A percentile compares a stretch with the other conserved stretches of the same genome.
Evolutionary conservation across 2,113 vertebrate genomes (phyloP).

Genomic region (Calyptomena viridis): DNA sequence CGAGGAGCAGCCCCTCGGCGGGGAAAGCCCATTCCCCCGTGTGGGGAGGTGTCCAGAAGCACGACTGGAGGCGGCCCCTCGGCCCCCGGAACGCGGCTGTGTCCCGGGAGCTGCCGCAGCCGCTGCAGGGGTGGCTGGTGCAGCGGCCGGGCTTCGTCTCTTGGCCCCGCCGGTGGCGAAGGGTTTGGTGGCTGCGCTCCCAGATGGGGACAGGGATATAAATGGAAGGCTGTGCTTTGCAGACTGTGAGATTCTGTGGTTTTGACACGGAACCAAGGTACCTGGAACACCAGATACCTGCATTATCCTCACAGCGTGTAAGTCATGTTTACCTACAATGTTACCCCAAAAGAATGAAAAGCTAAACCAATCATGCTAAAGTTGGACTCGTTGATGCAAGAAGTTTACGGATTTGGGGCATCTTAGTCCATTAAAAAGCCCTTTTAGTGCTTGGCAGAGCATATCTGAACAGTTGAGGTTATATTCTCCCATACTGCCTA

Average conservation of each 20-base stretch:
- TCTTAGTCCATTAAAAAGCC: not conserved
- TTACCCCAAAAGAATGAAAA: not conserved
- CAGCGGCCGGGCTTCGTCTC: accelerated
- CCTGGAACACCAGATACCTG: not conserved
- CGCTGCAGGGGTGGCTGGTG: accelerated
- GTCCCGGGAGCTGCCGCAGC: not conserved
- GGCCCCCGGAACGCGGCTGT: accelerated
- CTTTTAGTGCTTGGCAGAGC: not conserved
- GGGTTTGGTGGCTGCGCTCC: not conserved
- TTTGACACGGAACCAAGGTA: not conserved
- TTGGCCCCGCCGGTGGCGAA: too few relatives aligned
- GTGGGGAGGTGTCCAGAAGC: not conserved
- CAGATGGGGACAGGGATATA: accelerated
- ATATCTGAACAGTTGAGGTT: not conserved
- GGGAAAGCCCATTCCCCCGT: not conserved
- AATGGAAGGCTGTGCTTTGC: not conserved
- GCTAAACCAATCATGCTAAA: not conserved
- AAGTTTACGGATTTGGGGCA: not conserved
- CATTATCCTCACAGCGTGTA: accelerated
- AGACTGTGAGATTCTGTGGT: too few relatives aligned
- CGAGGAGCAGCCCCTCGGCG: not conserved
- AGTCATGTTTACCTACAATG: not conserved
- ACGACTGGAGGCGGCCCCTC: not conserved
- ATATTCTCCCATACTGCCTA: not conserved
- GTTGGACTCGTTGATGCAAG: not conserved